A percentile compares a stretch with the other conserved stretches of the same genome.
Evolutionary conservation across 2,888 invertebrate genomes (phyloP).

Genomic region (Rhagonycha fulva): DNA sequence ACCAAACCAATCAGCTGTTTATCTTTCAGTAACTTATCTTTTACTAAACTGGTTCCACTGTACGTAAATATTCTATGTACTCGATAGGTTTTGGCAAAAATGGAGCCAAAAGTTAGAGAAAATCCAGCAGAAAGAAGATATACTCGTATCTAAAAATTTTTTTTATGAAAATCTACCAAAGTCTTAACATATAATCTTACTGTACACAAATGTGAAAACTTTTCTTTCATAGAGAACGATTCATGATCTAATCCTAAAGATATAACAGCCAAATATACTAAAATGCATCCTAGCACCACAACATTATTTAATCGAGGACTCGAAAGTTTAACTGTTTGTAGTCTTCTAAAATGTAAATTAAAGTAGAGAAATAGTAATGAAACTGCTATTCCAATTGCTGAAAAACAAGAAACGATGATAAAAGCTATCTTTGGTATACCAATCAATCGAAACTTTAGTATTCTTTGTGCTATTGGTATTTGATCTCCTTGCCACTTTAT

Average conservation of each 20-base stretch:
- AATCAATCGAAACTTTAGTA: slow-evolving; percentile 74
- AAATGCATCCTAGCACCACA: slow-evolving; percentile 85
- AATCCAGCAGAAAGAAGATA: slow-evolving; percentile 90
- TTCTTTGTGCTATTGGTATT: slow-evolving; percentile 78
- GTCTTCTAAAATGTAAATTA: slow-evolving; percentile 80
- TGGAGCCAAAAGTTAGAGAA: slow-evolving; percentile 89
- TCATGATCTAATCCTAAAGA: slow-evolving; percentile 81
- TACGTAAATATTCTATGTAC: slow-evolving; percentile 91
- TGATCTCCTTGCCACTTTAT: slow-evolving; percentile 78
- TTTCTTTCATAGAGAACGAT: slow-evolving; percentile 68
- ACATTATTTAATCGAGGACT: slow-evolving; percentile 92
- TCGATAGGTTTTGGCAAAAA: slow-evolving; percentile 93
- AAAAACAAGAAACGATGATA: slow-evolving; percentile 71
- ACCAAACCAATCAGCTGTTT: slow-evolving; percentile 86
- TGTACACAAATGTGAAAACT: slow-evolving; percentile 82
- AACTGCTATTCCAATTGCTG: slow-evolving; percentile 74
- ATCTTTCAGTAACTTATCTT: slow-evolving; percentile 88
- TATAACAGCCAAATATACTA: slow-evolving; percentile 89
- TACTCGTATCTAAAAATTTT: slow-evolving; percentile 73
- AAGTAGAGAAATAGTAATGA: slow-evolving; percentile 79
- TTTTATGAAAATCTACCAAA: background rate
- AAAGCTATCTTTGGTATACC: slow-evolving; percentile 79
- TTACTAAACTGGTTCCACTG: slow-evolving; percentile 80
- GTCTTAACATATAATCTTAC: slow-evolving; percentile 61
- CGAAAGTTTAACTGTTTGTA: slow-evolving; percentile 88